Conservation (phyloP, 2,797 vertebrate species). For the Enteromius afrohamiltoni region DNA sequence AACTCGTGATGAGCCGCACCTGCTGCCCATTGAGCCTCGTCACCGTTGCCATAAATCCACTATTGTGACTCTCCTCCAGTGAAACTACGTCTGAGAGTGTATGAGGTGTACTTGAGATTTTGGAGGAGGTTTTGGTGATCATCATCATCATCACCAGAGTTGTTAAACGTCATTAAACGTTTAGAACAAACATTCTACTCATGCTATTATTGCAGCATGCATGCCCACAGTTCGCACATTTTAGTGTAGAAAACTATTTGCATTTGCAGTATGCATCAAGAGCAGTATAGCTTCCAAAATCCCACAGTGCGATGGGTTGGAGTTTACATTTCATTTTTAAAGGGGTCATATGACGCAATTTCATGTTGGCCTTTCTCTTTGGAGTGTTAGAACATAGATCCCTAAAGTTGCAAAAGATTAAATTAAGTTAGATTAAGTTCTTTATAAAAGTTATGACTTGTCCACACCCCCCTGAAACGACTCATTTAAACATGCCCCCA, state of each 20-base stretch:
- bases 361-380: too few species aligned
- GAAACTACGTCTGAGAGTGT: not conserved
- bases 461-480: too few species aligned
- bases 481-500: too few species aligned
- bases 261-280: not conserved
- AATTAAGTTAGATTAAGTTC: too few species aligned
- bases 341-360: too few species aligned
- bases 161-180: not conserved
- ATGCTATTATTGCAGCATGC: not conserved
- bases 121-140: not conserved
- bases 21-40: constrained; percentile 29
- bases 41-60: constrained; percentile 14
- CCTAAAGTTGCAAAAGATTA: too few species aligned
- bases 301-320: not conserved
- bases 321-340: not conserved
- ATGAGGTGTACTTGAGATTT: not conserved
- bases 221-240: not conserved
- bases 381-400: too few species aligned
- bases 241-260: not conserved
- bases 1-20: constrained; percentile 1
- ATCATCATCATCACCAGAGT: not conserved
- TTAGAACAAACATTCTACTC: not conserved
- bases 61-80: constrained; percentile 11
- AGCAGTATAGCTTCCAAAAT: not conserved
- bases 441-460: too few species aligned